phyloP scores from a whole-genome alignment of 2,888 invertebrate species.

The Cerastoderma edule region DNA sequence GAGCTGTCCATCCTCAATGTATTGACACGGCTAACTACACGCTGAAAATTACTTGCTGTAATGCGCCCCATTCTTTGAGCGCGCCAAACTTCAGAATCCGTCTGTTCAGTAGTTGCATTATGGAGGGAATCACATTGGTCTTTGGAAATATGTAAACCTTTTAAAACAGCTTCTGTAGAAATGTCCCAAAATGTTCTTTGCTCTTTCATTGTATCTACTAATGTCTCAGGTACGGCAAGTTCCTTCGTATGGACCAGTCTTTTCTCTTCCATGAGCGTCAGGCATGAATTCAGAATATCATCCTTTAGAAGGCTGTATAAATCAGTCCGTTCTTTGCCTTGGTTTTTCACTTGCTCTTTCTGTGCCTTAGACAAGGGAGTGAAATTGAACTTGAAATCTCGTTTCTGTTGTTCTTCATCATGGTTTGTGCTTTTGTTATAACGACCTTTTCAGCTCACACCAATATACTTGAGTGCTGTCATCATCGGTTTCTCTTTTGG shows the following conservation, averaged over 20 bases:
- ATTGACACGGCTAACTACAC: conserved; percentile 17
- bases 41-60: conserved; percentile 35
- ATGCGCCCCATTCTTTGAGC: conserved; percentile 19
- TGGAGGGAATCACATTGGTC: not conserved
- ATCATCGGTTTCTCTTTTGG: conserved; percentile 22
- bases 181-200: not conserved
- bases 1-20: conserved; percentile 5
- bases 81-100: not conserved
- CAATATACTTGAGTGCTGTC: not conserved
- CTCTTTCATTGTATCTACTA: not conserved
- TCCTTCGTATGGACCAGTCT: not conserved
- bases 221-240: not conserved
- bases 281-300: conserved; percentile 28
- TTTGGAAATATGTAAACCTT: not conserved
- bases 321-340: not conserved
- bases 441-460: conserved; percentile 22
- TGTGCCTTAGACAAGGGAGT: conserved; percentile 30
- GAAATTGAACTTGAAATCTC: conserved; percentile 13
- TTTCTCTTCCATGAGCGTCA: conserved; percentile 21
- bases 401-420: not conserved
- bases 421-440: conserved; percentile 18
- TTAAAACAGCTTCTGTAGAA: not conserved
- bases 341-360: conserved; percentile 1
- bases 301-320: conserved; percentile 17
- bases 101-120: conserved; percentile 6